Percentiles rank a stretch among this genome's conserved stretches.
phyloP scores from a whole-genome alignment of 2,888 invertebrate species.

The Cremastobaeus sp. region DNA sequence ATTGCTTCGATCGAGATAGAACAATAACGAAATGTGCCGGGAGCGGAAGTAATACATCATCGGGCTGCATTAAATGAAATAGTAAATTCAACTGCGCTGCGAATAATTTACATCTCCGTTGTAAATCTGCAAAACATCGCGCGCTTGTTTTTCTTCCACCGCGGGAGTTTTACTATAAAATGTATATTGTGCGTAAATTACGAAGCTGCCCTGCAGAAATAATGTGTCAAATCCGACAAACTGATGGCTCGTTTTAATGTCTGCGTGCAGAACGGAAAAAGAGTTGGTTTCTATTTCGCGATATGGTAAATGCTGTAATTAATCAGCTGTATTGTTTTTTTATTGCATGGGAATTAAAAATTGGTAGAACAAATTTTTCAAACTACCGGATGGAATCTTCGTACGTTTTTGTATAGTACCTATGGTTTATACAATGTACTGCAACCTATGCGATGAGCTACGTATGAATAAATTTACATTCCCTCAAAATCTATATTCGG shows the following conservation, averaged over 20 bases:
- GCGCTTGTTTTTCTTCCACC: constrained; percentile 9
- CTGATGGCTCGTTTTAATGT: constrained; percentile 10
- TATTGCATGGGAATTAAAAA: no score
- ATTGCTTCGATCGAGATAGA: constrained; percentile 5
- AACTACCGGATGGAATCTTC: no score
- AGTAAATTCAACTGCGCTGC: constrained; percentile 34
- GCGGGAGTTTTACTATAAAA: constrained; percentile 6
- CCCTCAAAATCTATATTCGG: no score
- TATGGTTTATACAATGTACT: no score
- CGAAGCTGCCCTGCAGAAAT: constrained; percentile 7
- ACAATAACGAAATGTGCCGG: constrained; percentile 7
- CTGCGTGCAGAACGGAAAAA: neutral
- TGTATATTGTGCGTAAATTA: constrained; percentile 9
- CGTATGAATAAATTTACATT: no score
- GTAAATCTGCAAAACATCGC: constrained; percentile 28
- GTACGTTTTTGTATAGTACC: no score
- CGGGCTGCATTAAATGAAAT: constrained; percentile 38
- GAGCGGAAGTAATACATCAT: constrained; percentile 31
- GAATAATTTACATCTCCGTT: constrained; percentile 36
- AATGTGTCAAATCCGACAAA: constrained; percentile 25
- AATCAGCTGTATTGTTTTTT: no score
- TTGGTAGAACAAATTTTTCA: no score
- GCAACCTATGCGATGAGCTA: no score
- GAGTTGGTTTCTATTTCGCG: no score
- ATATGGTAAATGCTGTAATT: no score